Evolutionary conservation across 1,140 invertebrate species (phyloP), one percentile per base, ranked within the genome.

Genomic region (Drosophila tropicalis): DNA sequence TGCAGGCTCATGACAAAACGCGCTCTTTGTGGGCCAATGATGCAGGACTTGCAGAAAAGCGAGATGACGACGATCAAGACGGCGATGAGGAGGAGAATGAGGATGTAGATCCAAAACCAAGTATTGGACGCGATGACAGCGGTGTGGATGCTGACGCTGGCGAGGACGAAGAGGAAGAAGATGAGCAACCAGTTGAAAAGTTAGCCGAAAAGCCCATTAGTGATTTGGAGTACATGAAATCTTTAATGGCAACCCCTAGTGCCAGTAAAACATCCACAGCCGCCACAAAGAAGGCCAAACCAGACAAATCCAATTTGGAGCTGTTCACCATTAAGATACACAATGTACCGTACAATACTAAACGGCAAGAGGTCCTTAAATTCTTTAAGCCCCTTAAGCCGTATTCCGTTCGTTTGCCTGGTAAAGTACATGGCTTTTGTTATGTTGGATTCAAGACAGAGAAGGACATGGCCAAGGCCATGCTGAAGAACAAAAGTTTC

Each of bases 361-460:
- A 92, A 67, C 90, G 91, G 0, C 79, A 92, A 62, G 91, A 92
- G 10, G 69, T 92, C 0, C 57, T 92, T 4, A 94, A 96, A 76
- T 98, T 99, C 90, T 97, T 99, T 68, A 94, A 95, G 75, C 96
- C 97, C 0, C 79, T 97, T 7, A 95, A 95, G 76, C 93, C 96
- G 17, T 95, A 94, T 81, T 96, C 96, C 25, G 95, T 99, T 66
- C 94, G 97, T 71, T 92, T 98, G 34, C 97, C 97, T 0, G 93
- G 92, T 72, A 96, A 96, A 81, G 92, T 96, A 5, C 95, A 95
- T 87, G 96, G 97, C n/a, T 96, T 98, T 74, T 98, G 97, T 34
- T 99, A 96, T 94, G 96, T 98, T 56, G 96, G 97, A 5, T 99
- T 99, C 82, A 95, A 96, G 92, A 96, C 95, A 1, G 96, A 98